Base-by-base conservation (phyloP, 2,797 vertebrate genomes). In the Gobio occitaniae region DNA sequence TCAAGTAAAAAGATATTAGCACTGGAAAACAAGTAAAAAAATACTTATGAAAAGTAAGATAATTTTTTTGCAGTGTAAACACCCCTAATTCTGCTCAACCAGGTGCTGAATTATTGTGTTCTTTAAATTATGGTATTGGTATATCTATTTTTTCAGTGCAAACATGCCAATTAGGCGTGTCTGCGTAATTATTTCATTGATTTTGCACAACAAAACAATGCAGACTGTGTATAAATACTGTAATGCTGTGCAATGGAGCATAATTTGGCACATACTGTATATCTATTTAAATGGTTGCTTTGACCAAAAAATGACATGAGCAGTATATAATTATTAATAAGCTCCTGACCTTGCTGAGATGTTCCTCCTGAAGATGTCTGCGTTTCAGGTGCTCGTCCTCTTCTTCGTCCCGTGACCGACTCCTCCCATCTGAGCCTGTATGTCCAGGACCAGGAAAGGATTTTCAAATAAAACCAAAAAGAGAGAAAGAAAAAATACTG, bases 291-390 rank as follows among this genome's bases (percentile, higher is more conserved):
- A 25, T 6, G 12, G 16, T 16, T 81, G 50, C 15, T 56, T 70
- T 29, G 29, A 44, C 21, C 0, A 8, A 59, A 47, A 56, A 75
- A 48, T 5, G 6, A 56, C n/a, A 32, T 21, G 36, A 80, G 59
- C 44, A 8, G 38, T 54, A 16, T 25, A 25, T 25, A 25, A 56
- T 13, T 9, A 70, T 54, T 56, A 25, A 81, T 15, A 15, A n/a
- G 3, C 5, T 3, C 77, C 19, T 75, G 74, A 99, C 98, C 97
- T 99, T 99, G 95, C 95, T 97, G 68, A 99, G 93, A 86, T 99
- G 98, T 88, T 99, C 97, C 91, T 99, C 98, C 86, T 99, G 98
- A 79, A 99, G 95, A 89, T 97, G 98, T 85, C 98, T 96, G 88
- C 95, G 96, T 93, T 97, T 97, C 91, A 97, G 94, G 48, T 97